Base-by-base conservation (phyloP, 2,113 vertebrate genomes). In the Nicator chloris region DNA sequence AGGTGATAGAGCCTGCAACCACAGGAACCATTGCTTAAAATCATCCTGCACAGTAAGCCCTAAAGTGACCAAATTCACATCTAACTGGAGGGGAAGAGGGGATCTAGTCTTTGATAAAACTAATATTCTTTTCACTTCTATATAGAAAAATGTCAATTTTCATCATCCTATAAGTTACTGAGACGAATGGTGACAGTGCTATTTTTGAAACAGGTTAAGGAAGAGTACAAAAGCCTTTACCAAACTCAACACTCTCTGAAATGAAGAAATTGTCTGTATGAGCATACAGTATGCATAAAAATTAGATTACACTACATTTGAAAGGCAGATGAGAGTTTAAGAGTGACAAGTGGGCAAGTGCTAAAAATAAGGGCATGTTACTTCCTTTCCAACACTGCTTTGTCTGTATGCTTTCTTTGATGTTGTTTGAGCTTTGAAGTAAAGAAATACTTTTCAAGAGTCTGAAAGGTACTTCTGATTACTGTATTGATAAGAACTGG, bases 1-100 rank as follows among this genome's bases (percentile, higher is more conserved):
- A 97, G 96, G 96, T 96, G 94, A 90, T 93, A 97, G 84, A 91
- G 93, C 95, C 94, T 95, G 86, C 81, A 97, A 97, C 92, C 90
- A 96, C 70, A 82, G 82, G 78, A 90, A 92, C 69, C 39, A 21
- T 71, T 88, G 79, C 95, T 95, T 92, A 96, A 97, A 97, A 91
- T 93, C 76, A 75, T 90, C 82, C 86, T 90, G 9, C 76, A 65
- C 68, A 92, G 66, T 77, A 89, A 94, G 65, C 91, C 91, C 90
- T 76, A 78, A 95, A 95, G 94, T 95, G 91, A 88, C 90, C 93
- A 84, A 91, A 95, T 97, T 94, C 75, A 82, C 66, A 92, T 93
- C 54, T 97, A 73, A 91, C 96, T 95, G 82, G 85, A 95, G 92
- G 92, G 83, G 33, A 86, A 86, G 65, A 84, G 30, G 17, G 51